These are phyloP conservation scores for Emydocephalus ijimae DNA, from an alignment of 2,113 vertebrate species.

Conservation along the genomic window DNA sequence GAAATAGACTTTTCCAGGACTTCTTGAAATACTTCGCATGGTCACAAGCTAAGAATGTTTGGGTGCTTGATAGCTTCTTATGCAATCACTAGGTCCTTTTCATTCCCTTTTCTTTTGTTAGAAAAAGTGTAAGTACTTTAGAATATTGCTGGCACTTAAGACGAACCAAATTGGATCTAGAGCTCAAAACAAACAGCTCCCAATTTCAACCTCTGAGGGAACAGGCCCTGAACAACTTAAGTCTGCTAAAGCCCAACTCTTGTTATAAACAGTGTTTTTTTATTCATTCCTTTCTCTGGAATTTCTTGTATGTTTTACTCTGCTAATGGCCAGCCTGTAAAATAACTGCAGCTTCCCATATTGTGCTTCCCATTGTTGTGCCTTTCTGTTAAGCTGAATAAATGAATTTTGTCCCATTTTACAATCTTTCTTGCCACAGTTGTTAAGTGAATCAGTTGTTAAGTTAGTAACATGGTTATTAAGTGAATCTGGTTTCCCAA, in stretches of 20 bases:
- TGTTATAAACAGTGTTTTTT: not conserved
- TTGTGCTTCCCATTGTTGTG: too few species aligned
- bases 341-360: too few species aligned
- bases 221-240: not conserved
- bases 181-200: not conserved
- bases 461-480: too few species aligned
- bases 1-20: not conserved
- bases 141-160: not conserved
- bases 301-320: not conserved
- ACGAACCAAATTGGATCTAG: not conserved
- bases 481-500: too few species aligned
- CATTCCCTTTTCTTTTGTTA: not conserved
- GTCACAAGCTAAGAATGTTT: not conserved
- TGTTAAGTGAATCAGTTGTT: too few species aligned
- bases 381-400: too few species aligned
- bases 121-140: not conserved
- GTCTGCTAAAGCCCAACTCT: not conserved
- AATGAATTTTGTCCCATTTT: too few species aligned
- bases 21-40: not conserved
- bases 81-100: not conserved
- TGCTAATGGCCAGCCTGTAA: not conserved
- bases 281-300: not conserved
- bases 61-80: not conserved
- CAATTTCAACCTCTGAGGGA: not conserved
- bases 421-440: too few species aligned